phyloP scores from a whole-genome alignment of 2,888 invertebrate genomes.

The Eristalinus aeneus region DNA sequence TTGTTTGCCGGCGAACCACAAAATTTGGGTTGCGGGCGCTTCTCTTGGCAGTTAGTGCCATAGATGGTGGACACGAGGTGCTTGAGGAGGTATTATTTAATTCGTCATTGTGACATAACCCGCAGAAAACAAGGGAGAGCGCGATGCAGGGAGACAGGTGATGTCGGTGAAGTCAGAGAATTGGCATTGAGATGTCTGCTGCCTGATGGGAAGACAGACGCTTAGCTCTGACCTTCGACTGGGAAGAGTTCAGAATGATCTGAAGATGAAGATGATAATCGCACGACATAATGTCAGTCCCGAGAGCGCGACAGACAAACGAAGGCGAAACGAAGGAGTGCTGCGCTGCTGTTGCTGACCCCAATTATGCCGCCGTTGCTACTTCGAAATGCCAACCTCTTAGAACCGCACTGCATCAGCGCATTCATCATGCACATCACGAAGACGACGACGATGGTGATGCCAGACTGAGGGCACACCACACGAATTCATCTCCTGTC shows the following conservation, averaged over 20 bases:
- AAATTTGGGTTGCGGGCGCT: background rate
- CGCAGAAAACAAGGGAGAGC: constrained; percentile 7
- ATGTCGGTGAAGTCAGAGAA: background rate
- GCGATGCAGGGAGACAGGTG: too few species aligned
- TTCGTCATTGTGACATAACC: constrained; percentile 16
- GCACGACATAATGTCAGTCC: constrained; percentile 45
- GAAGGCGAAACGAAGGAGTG: constrained; percentile 52
- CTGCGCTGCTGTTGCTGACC: constrained; percentile 27
- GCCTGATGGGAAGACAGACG: constrained; percentile 2
- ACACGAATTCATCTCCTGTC: constrained; percentile 25
- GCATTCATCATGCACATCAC: constrained; percentile 10
- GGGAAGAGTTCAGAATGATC: background rate
- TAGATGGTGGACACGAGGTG: constrained; percentile 27
- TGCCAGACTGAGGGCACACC: constrained; percentile 25
- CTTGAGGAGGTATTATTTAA: constrained; percentile 38
- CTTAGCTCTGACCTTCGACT: constrained; percentile 34
- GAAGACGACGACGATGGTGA: constrained; percentile 10
- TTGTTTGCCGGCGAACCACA: constrained; percentile 2
- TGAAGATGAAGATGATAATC: background rate
- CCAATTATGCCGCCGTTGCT: constrained; percentile 17
- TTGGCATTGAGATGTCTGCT: constrained; percentile 45
- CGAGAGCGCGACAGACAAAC: constrained; percentile 32
- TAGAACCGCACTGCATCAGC: background rate
- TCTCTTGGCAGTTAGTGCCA: background rate
- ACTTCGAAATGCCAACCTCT: constrained; percentile 48